A percentile compares a stretch with the other conserved stretches of the same genome.
Evolutionary conservation across 2,888 invertebrate species (phyloP).

Genomic region (Lasioglossum marginatum): DNA sequence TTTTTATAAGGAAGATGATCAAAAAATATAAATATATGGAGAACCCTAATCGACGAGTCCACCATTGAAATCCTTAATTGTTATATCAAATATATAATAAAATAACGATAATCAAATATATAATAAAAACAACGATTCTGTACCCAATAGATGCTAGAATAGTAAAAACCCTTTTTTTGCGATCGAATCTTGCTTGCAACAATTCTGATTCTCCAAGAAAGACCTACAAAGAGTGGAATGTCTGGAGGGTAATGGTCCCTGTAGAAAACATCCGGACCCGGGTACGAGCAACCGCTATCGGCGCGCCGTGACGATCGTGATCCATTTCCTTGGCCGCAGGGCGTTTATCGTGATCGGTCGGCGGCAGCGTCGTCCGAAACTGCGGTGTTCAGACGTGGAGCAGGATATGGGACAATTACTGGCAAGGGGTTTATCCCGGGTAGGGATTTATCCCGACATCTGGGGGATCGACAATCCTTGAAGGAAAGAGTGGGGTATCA

Average conservation of each 20-base stretch:
- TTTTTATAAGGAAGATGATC: too few relatives aligned
- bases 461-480: conserved; percentile 53
- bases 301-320: conserved; percentile 65
- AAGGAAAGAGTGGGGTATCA: conserved; percentile 27
- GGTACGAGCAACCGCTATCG: conserved; percentile 55
- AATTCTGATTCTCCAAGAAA: not conserved
- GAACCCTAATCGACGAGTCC: too few relatives aligned
- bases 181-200: not conserved
- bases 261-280: conserved; percentile 27
- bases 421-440: too few relatives aligned
- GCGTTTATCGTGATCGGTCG: conserved; percentile 71
- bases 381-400: conserved; percentile 49
- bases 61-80: not conserved
- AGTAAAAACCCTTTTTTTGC: not conserved
- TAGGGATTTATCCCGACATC: conserved; percentile 55
- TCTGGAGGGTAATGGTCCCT: conserved; percentile 25
- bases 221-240: conserved; percentile 16
- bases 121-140: not conserved
- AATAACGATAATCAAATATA: too few relatives aligned
- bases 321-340: conserved; percentile 64
- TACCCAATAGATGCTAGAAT: not conserved
- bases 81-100: not conserved
- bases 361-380: conserved; percentile 42
- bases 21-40: too few relatives aligned
- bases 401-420: conserved; percentile 69